phyloP scores from a whole-genome alignment of 2,797 vertebrate species.

The Acropternis orthonyx region DNA sequence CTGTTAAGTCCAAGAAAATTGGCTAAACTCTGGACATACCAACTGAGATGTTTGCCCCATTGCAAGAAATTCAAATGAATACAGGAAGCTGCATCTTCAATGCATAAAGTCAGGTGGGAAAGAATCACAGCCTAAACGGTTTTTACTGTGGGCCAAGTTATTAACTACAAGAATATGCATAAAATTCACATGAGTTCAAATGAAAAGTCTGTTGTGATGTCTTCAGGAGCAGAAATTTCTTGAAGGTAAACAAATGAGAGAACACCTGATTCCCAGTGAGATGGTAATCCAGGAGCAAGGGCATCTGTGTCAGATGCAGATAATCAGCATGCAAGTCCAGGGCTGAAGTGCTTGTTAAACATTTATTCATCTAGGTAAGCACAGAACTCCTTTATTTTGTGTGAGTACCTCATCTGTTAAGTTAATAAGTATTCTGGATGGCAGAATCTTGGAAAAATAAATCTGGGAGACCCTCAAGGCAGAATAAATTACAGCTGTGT shows the following conservation, averaged over 20 bases:
- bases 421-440: background rate
- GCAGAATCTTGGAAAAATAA: background rate
- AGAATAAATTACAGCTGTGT: background rate
- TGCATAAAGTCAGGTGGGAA: background rate
- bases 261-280: background rate
- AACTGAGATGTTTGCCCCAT: background rate
- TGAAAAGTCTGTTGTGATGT: background rate
- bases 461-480: background rate
- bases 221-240: background rate
- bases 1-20: background rate
- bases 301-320: background rate
- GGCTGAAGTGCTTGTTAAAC: background rate
- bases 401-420: background rate
- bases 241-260: background rate
- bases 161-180: background rate
- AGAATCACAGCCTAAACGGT: background rate
- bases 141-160: background rate
- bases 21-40: background rate
- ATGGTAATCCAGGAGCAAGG: background rate
- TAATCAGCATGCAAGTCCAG: background rate
- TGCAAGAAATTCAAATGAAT: background rate
- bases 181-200: background rate
- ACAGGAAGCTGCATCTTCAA: background rate
- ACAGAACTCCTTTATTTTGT: background rate
- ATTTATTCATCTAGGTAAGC: background rate